Conservation (phyloP, 2,113 vertebrate genomes). For the Athene cunicularia region DNA sequence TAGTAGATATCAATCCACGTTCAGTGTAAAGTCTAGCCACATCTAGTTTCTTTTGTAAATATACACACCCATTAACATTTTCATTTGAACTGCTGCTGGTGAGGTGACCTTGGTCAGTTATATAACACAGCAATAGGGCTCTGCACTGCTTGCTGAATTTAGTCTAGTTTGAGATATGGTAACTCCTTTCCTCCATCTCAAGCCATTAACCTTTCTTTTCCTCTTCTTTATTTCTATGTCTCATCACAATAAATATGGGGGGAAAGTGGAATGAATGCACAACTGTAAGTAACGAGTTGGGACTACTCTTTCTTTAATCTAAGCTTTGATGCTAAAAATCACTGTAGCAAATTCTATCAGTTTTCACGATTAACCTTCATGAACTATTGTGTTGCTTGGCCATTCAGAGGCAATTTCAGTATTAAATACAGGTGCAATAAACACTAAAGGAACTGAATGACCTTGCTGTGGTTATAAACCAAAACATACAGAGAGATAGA, state of each 20-base stretch:
- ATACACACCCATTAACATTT: not conserved
- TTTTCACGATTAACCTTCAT: constrained; percentile 29
- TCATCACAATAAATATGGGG: not conserved
- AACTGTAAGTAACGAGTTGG: not conserved
- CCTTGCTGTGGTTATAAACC: not conserved
- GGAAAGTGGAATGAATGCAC: not conserved
- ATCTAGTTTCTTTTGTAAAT: not conserved
- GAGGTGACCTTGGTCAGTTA: not conserved
- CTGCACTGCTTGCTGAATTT: not conserved
- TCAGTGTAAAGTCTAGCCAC: not conserved
- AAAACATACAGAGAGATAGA: not conserved
- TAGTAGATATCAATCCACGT: not conserved
- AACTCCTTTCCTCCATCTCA: not conserved
- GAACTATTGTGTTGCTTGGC: not conserved
- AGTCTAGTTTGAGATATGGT: not conserved
- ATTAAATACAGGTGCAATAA: not conserved
- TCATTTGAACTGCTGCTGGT: not conserved
- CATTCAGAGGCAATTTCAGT: not conserved
- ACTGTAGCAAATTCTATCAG: not conserved
- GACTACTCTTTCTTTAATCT: not conserved
- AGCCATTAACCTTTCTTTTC: constrained; percentile 10
- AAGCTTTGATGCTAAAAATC: not conserved
- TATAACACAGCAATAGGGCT: not conserved
- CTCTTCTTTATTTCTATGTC: constrained; percentile 7
- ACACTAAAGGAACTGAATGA: not conserved